Conservation (phyloP, 2,113 vertebrate species). For the Campylorhamphus procurvoides region DNA sequence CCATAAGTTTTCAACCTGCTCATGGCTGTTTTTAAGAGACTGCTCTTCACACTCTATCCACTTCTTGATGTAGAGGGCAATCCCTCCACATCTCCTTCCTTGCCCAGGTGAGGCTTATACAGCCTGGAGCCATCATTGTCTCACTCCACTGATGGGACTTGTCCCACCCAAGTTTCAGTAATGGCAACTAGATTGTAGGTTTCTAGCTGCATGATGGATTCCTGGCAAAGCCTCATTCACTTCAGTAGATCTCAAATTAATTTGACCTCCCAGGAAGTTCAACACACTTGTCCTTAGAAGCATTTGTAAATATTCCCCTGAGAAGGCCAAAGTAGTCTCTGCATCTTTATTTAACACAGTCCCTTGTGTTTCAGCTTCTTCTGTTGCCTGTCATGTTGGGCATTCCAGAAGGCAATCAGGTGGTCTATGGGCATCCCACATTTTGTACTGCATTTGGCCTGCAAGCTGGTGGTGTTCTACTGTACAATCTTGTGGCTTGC, state of each 20-base stretch:
- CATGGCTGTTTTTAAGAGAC: not conserved
- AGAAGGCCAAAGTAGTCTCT: not conserved
- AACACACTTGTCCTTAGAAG: not conserved
- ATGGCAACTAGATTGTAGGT: not conserved
- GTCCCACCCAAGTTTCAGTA: not conserved
- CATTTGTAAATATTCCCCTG: not conserved
- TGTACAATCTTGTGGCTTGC: constrained; percentile 51
- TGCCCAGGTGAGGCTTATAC: not conserved
- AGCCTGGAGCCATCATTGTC: not conserved
- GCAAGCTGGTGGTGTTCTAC: constrained; percentile 3
- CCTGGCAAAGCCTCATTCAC: not conserved
- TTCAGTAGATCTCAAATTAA: not conserved
- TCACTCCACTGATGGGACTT: not conserved
- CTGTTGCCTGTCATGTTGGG: not conserved
- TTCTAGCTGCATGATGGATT: not conserved
- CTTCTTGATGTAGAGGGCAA: not conserved
- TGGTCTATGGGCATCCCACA: constrained; percentile 26
- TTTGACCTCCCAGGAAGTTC: not conserved
- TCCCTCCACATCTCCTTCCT: not conserved
- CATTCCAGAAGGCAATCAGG: constrained; percentile 29
- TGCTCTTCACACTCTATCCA: not conserved
- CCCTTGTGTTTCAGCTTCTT: not conserved
- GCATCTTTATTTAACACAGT: not conserved
- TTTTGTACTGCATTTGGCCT: not conserved
- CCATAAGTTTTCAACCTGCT: not conserved